Conservation (phyloP, 2,888 invertebrate genomes). For the Agrilus mali region DNA sequence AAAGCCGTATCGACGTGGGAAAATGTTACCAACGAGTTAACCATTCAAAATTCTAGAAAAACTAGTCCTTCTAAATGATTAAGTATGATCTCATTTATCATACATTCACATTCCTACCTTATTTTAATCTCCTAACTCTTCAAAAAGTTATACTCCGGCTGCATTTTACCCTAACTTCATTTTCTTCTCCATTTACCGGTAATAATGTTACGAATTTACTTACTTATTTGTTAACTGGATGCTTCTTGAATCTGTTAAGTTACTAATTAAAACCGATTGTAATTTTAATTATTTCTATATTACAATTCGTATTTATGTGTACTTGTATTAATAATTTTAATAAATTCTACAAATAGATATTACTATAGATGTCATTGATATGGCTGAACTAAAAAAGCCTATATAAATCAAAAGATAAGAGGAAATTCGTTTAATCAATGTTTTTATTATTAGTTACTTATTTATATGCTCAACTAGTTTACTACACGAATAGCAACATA, state of each 20-base stretch:
- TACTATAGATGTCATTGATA: neutral
- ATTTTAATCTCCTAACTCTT: no score
- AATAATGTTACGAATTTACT: no score
- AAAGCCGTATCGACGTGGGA: slow-evolving; percentile 46
- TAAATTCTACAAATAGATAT: slow-evolving; percentile 1
- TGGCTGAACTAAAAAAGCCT: neutral
- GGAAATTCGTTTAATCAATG: neutral
- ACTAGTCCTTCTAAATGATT: no score
- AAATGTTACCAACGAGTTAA: slow-evolving; percentile 26
- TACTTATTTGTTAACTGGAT: no score
- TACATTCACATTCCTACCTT: no score
- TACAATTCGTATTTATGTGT: slow-evolving; percentile 4
- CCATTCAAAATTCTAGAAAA: slow-evolving; percentile 7
- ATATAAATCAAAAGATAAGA: slow-evolving; percentile 4
- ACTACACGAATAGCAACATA: slow-evolving; percentile 24
- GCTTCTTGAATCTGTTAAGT: no score
- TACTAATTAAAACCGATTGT: no score
- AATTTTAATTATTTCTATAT: no score
- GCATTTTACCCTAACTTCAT: no score
- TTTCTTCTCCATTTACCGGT: no score
- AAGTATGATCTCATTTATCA: no score
- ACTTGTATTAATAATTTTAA: slow-evolving; percentile 8
- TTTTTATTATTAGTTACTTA: slow-evolving; percentile 7
- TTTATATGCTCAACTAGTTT: slow-evolving; percentile 10
- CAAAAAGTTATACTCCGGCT: no score